These are phyloP conservation scores for Spilarctia lutea DNA, from an alignment of 2,888 invertebrate species.

Conservation along the genomic window DNA sequence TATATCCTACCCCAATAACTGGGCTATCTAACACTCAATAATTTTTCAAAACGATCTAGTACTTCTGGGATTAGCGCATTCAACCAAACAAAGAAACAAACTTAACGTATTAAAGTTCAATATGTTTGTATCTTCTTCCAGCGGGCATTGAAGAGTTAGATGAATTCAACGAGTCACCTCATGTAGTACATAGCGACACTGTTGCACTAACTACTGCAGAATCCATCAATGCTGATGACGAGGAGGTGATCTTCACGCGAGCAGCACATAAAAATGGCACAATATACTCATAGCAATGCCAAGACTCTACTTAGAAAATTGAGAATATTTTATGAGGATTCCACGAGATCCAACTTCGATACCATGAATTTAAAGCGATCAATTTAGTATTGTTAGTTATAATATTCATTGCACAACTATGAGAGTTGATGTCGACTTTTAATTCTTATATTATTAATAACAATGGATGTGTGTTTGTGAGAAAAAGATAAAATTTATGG, in stretches of 20 bases:
- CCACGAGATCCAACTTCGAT: conserved; percentile 11
- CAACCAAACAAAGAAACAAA: too few species aligned
- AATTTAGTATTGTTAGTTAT: conserved; percentile 21
- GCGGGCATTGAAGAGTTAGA: conserved; percentile 93
- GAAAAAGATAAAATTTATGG: conserved; percentile 27
- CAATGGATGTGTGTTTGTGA: conserved; percentile 12
- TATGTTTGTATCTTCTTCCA: conserved; percentile 47
- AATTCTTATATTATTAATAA: conserved; percentile 7
- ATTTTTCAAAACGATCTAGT: too few species aligned
- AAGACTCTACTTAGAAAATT: conserved; percentile 17
- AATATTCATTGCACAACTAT: conserved; percentile 15
- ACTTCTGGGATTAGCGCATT: too few species aligned
- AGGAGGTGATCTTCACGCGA: conserved; percentile 80
- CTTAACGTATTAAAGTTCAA: too few species aligned
- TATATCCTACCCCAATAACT: too few species aligned
- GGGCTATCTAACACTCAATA: too few species aligned
- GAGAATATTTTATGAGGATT: neutral
- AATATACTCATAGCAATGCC: conserved; percentile 75
- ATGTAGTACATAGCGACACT: conserved; percentile 89
- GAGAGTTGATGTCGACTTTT: conserved; percentile 13
- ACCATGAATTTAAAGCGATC: conserved; percentile 50
- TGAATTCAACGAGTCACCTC: conserved; percentile 96
- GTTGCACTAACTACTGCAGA: conserved; percentile 76
- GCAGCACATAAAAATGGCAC: conserved; percentile 70
- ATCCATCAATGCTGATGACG: conserved; percentile 78